phyloP scores from a whole-genome alignment of 2,797 vertebrate species.

The Mionectes olivaceus region DNA sequence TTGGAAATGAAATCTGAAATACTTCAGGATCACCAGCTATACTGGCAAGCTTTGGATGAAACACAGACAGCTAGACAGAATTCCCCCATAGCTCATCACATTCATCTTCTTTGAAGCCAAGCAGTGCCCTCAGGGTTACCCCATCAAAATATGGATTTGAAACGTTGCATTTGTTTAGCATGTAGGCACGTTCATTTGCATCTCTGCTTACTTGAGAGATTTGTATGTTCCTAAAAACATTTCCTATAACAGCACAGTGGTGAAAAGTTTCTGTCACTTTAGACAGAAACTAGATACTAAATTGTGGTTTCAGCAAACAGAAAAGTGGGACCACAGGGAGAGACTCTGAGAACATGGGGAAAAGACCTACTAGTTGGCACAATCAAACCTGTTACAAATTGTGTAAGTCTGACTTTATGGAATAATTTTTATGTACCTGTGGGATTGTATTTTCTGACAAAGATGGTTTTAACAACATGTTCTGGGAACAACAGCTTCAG shows the following conservation, averaged over 20 bases:
- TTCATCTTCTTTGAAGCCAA: not conserved
- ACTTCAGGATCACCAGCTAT: not conserved
- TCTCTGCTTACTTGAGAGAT: not conserved
- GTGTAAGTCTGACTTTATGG: not conserved
- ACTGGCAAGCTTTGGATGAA: not conserved
- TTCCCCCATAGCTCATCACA: not conserved
- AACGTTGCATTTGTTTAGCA: not conserved
- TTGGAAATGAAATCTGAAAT: not conserved
- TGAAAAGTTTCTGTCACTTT: not conserved
- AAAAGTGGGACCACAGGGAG: not conserved
- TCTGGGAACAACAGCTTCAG: not conserved
- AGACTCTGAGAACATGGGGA: not conserved
- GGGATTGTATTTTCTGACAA: not conserved
- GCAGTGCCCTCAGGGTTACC: not conserved
- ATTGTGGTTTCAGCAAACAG: not conserved
- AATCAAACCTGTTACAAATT: not conserved
- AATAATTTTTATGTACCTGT: not conserved
- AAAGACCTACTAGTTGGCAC: not conserved
- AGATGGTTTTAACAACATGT: not conserved
- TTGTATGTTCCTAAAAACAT: not conserved
- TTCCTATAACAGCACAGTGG: not conserved
- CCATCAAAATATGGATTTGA: not conserved
- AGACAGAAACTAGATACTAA: not conserved
- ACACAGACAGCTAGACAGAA: not conserved
- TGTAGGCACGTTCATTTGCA: accelerated